phyloP scores from a whole-genome alignment of 2,113 vertebrate species.

The Melanotaenia duboulayi region DNA sequence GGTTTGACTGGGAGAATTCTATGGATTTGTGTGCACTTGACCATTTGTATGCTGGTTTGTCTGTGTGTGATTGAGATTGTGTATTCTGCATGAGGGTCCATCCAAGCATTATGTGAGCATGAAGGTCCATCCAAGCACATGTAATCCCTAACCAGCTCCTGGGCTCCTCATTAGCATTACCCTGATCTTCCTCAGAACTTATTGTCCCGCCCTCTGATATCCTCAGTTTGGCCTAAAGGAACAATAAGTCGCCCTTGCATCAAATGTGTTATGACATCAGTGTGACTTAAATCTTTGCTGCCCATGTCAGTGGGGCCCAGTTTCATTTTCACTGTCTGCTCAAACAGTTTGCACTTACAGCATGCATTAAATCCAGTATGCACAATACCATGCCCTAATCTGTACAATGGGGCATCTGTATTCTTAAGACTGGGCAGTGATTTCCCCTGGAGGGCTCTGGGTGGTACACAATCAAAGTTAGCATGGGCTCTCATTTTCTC shows the following conservation, averaged over 20 bases:
- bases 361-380: slow-evolving; percentile 27
- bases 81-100: slow-evolving; percentile 45
- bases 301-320: slow-evolving; percentile 49
- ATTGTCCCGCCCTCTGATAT: slow-evolving; percentile 59
- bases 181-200: slow-evolving; percentile 64
- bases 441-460: slow-evolving; percentile 25
- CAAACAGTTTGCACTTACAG: slow-evolving; percentile 30
- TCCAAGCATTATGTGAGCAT: slow-evolving; percentile 63
- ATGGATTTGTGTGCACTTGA: slow-evolving; percentile 29
- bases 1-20: slow-evolving; percentile 18
- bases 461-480: slow-evolving; percentile 13
- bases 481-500: background rate
- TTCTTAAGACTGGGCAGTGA: slow-evolving; percentile 43
- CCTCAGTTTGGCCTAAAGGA: slow-evolving; percentile 46
- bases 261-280: slow-evolving; percentile 70
- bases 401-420: slow-evolving; percentile 28
- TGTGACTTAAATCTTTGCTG: slow-evolving; percentile 68
- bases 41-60: slow-evolving; percentile 24
- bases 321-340: slow-evolving; percentile 45
- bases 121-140: slow-evolving; percentile 62
- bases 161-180: slow-evolving; percentile 70
- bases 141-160: slow-evolving; percentile 68
- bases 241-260: slow-evolving; percentile 62
- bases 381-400: slow-evolving; percentile 38
- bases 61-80: background rate